Conservation (phyloP, 2,797 vertebrate genomes). For the Halcyon leucocephala region DNA sequence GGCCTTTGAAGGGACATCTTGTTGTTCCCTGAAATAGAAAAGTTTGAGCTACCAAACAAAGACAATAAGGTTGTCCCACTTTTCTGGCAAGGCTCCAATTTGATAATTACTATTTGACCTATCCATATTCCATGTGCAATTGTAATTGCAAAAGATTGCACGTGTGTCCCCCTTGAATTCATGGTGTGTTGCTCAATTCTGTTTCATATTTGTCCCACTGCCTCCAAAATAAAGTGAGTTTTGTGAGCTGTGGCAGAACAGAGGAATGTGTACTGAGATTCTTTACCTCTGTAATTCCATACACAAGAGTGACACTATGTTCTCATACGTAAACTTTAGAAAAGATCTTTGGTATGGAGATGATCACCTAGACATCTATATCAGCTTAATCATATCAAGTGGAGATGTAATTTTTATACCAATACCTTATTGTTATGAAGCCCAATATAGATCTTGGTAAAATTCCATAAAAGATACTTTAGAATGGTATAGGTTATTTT, state of each 20-base stretch:
- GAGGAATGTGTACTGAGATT: neutral
- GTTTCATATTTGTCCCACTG: neutral
- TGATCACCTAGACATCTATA: neutral
- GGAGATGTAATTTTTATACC: neutral
- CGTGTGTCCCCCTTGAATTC: neutral
- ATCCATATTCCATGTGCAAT: neutral
- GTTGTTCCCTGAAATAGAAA: neutral
- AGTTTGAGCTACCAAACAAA: neutral
- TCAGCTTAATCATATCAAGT: neutral
- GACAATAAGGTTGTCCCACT: neutral
- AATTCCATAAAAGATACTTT: neutral
- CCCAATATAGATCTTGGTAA: accelerated
- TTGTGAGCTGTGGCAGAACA: neutral
- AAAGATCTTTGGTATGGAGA: neutral
- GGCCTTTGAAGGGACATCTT: neutral
- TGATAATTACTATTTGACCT: constrained; percentile 38
- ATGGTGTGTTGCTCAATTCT: accelerated
- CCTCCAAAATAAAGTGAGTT: neutral
- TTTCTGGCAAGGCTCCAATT: constrained; percentile 20
- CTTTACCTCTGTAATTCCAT: neutral
- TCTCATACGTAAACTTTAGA: neutral
- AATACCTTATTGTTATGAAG: neutral
- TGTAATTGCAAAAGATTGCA: neutral
- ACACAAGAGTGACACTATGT: neutral
- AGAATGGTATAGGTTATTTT: neutral